Evolutionary conservation across 2,797 vertebrate genomes (phyloP).

Genomic region (Schizopygopsis pylzovi): DNA sequence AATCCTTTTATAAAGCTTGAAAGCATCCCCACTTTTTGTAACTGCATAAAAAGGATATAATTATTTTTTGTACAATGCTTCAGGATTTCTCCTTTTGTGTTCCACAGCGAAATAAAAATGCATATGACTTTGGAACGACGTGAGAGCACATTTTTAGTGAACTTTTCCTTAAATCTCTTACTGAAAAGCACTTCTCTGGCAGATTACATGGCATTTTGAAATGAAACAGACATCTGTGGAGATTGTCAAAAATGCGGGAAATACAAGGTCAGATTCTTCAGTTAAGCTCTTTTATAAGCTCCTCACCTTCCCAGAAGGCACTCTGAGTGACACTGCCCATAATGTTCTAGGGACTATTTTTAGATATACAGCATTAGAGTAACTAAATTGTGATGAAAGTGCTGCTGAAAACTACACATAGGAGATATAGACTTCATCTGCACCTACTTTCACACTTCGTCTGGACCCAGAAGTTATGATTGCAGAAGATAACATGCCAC

Average conservation of each 20-base stretch:
- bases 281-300: slow-evolving; percentile 23
- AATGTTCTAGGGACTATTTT: slow-evolving; percentile 12
- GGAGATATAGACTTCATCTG: neutral
- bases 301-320: slow-evolving; percentile 9
- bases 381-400: neutral
- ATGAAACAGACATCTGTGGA: slow-evolving; percentile 35
- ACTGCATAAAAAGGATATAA: neutral
- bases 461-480: neutral
- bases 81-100: neutral
- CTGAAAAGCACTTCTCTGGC: neutral
- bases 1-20: neutral
- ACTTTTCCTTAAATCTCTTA: slow-evolving; percentile 1
- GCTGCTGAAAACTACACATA: neutral
- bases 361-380: neutral
- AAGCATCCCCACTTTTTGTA: neutral
- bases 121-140: neutral
- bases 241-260: slow-evolving; percentile 14
- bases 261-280: slow-evolving; percentile 31
- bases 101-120: neutral
- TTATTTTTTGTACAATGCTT: neutral
- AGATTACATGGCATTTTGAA: slow-evolving; percentile 15
- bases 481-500: slow-evolving; percentile 17
- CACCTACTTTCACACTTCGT: slow-evolving; percentile 1
- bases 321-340: slow-evolving; percentile 22
- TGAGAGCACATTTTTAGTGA: neutral